Base-by-base conservation (phyloP, 1,140 invertebrate species). In the Mesaphorura yosii region DNA sequence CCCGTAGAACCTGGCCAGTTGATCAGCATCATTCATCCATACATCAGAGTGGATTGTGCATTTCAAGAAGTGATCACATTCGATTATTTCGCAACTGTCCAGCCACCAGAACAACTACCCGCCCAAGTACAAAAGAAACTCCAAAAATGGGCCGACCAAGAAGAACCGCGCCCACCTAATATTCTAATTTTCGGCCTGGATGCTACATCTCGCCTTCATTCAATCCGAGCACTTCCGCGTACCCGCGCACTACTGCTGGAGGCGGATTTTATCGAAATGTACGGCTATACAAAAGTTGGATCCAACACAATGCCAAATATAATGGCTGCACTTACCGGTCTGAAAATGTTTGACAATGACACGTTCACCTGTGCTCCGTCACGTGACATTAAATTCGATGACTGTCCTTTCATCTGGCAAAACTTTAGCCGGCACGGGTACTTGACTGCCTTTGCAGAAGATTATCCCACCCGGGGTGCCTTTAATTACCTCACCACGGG, bases 131-230 rank as follows among this genome's bases (percentile, higher is more conserved):
- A 39, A 47, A 46, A 15, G 55, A 58, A n/a, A 40, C 51, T 1
- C 52, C 57, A 34, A 47, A 49, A 12, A 53, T 55, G 49, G 39
- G 44, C 23, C 3, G 38, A n/a, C 34, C n/a, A 37, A n/a, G n/a
- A 37, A 37, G n/a, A 37, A 39, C 19, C 17, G n/a, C 55, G 66
- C 37, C 61, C 61, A 45, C 66, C 75, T 6, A 83, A 79, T 58
- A 73, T 93, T 0, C 72, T 91, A 26, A 71, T 92, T 14, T 67
- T 92, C 19, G 89, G 88, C 0, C 74, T 93, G 15, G 88, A 92
- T 66, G 81, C 86, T 1, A 76, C 90, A 1, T 93, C 88, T 0
- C 75, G 86, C 40, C 71, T 89, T 40, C 90, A 91, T 69, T 82
- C 89, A 51, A 76, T 83, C 38, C 75, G 88, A 20, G 82, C 85